A percentile compares a stretch with the other conserved stretches of the same genome.
Conservation (phyloP, 1,140 invertebrate genomes). For the Prorops nasuta region DNA sequence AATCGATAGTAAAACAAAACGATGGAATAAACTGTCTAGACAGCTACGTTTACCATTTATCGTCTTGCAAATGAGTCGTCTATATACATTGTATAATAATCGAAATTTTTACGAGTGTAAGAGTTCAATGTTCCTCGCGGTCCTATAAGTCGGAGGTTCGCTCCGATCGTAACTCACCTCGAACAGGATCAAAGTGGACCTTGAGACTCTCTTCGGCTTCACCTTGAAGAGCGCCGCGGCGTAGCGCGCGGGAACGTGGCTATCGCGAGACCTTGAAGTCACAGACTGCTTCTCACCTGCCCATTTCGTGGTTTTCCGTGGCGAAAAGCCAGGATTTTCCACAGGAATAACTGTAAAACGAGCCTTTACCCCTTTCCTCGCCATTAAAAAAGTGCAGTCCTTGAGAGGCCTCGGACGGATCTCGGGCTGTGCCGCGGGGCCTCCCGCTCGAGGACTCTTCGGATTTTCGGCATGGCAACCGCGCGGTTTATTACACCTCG, state of each 20-base stretch:
- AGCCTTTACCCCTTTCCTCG: conserved; percentile 41
- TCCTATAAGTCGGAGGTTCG: no score
- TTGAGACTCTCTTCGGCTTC: conserved; percentile 22
- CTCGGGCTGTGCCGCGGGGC: no score
- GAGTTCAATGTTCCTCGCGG: no score
- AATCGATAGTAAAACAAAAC: conserved; percentile 8
- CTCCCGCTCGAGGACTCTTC: conserved; percentile 13
- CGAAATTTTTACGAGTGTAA: no score
- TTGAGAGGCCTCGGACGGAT: no score
- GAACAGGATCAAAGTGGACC: conserved; percentile 18
- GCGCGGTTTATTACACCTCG: conserved; percentile 41
- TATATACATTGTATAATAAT: no score
- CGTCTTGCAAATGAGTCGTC: no score
- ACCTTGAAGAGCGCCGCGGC: conserved; percentile 24
- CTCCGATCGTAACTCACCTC: conserved; percentile 29
- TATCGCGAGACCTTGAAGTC: conserved; percentile 41
- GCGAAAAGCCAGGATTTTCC: conserved; percentile 30
- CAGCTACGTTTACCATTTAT: no score
- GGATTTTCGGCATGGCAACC: conserved; percentile 20
- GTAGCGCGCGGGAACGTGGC: conserved; percentile 21
- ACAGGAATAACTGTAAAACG: conserved; percentile 34
- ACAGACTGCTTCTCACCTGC: conserved; percentile 43
- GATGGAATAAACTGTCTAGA: no score
- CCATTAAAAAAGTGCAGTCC: no score
- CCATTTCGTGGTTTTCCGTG: conserved; percentile 37